phyloP scores from a whole-genome alignment of 2,888 invertebrate species.

The Asteroscopus sphinx region DNA sequence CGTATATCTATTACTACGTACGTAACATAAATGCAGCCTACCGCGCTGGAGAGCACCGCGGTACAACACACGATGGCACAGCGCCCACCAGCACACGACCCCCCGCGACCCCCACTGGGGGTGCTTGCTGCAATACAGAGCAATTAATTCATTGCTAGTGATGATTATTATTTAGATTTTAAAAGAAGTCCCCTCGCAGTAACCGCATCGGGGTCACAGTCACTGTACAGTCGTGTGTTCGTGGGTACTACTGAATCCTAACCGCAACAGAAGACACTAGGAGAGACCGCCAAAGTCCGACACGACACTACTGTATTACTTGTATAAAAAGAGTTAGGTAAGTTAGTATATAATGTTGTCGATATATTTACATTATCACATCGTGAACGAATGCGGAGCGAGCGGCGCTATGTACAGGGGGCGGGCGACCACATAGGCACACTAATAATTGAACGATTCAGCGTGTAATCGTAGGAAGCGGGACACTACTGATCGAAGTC shows the following conservation, averaged over 20 bases:
- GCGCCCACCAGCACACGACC: background rate
- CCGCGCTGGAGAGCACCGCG: slow-evolving; percentile 16
- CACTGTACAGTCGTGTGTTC: slow-evolving; percentile 9
- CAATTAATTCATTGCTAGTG: too few species aligned
- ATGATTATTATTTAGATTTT: background rate
- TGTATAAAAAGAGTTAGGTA: slow-evolving; percentile 80
- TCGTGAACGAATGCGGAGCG: slow-evolving; percentile 68
- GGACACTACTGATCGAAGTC: slow-evolving; percentile 54
- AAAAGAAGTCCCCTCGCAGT: background rate
- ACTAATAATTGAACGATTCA: slow-evolving; percentile 71
- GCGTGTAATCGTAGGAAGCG: slow-evolving; percentile 59
- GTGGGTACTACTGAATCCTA: slow-evolving; percentile 19
- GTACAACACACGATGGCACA: background rate
- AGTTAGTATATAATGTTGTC: slow-evolving; percentile 63
- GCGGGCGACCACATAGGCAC: slow-evolving; percentile 63
- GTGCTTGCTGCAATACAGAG: background rate
- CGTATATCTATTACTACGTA: slow-evolving; percentile 35
- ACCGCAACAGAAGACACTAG: slow-evolving; percentile 45
- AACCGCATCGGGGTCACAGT: slow-evolving; percentile 1
- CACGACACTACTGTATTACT: slow-evolving; percentile 63
- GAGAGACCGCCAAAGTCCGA: slow-evolving; percentile 36
- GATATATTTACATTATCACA: slow-evolving; percentile 83
- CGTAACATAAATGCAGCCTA: slow-evolving; percentile 45
- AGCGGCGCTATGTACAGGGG: slow-evolving; percentile 55
- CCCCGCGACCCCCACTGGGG: background rate